Evolutionary conservation across 37 sponge, comb jelly and placozoan genomes (phyloP).

Genomic region (Beroe ovata): DNA sequence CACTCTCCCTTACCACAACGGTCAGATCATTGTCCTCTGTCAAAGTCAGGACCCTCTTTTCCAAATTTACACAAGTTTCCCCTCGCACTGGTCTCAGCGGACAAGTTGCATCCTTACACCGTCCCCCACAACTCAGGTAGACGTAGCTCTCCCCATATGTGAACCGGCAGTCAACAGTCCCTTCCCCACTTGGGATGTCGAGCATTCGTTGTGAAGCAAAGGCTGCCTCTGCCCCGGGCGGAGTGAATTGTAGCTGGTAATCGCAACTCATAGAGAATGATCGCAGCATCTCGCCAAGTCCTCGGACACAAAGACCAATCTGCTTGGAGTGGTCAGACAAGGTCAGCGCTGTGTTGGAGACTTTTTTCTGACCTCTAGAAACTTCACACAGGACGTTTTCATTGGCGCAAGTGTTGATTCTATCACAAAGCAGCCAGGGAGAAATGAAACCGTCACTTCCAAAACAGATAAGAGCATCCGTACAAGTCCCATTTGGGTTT

Average conservation of each 20-base stretch:
- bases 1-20: neutral
- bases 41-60: neutral
- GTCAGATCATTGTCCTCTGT: neutral
- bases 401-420: neutral
- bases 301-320: neutral
- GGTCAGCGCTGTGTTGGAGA: neutral
- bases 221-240: neutral
- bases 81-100: neutral
- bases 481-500: neutral
- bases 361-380: neutral
- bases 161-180: neutral
- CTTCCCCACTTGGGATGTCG: too few relatives aligned
- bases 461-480: neutral
- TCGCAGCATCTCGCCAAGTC: neutral
- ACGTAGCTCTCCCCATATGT: conserved; percentile 4
- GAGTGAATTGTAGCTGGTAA: neutral
- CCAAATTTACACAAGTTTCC: neutral
- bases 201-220: too few relatives aligned
- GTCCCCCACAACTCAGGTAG: neutral
- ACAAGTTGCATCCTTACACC: neutral
- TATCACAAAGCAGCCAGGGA: neutral
- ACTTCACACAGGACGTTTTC: neutral
- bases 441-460: neutral
- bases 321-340: neutral
- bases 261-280: neutral